Conservation (phyloP, 2,113 vertebrate genomes). For the Sus scrofa region DNA sequence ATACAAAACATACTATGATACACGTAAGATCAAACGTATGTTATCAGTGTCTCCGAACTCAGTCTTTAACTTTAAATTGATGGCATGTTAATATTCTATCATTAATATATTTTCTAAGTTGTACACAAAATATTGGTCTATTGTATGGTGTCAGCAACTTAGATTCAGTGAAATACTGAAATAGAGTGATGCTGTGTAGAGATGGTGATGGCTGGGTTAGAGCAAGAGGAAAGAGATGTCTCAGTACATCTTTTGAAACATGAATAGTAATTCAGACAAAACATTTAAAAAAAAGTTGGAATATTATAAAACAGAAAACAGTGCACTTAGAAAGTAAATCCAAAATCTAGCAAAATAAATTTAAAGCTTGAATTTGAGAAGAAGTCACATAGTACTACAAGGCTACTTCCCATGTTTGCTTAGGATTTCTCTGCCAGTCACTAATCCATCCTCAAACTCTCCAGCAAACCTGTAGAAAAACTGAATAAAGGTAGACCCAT, state of each 20-base stretch:
- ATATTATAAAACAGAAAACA: neutral
- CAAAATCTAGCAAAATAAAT: neutral
- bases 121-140: neutral
- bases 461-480: neutral
- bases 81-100: neutral
- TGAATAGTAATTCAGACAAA: neutral
- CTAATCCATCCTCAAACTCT: neutral
- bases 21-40: neutral
- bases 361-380: neutral
- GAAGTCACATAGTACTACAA: neutral
- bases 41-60: neutral
- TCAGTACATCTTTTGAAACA: neutral
- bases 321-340: neutral
- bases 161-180: neutral
- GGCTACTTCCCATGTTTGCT: neutral
- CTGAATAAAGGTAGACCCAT: neutral
- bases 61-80: neutral
- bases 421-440: neutral
- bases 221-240: neutral
- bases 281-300: neutral
- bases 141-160: neutral
- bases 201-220: neutral
- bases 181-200: neutral
- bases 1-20: neutral
- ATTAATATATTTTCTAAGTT: neutral